Base-by-base conservation (phyloP, 2,888 invertebrate genomes). In the Brachynemurus nebulosus region DNA sequence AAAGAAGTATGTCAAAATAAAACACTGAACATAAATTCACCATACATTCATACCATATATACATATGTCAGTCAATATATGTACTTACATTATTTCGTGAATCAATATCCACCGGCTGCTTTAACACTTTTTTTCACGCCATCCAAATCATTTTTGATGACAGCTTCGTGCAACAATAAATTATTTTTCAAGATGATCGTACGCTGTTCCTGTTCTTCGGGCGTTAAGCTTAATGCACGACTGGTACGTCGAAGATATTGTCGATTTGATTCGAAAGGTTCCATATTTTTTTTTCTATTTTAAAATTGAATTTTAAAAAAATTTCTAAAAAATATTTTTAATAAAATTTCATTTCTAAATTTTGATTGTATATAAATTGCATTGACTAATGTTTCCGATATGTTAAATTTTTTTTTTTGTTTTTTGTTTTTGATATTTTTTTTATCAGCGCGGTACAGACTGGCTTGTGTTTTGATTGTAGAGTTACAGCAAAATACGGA, bases 121-220 rank as follows among this genome's bases (percentile, higher is more conserved):
- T 69, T 44, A 81, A 65, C 8, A 80, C 75, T 56, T 72, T 74
- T n/a, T 39, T 71, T 64, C 14, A 80, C 80, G 0, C 74, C 72
- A 2, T 74, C 78, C 0, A 76, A 68, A 56, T 81, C 81, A 57
- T 80, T 80, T 61, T 80, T 81, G 59, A 81, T 80, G 23, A 80
- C 80, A 2, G 80, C 80, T 55, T 81, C 81, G 58, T 81, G 80
- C 1, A 81, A 68, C 2, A 80, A 67, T 35, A 80, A 64, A 57
- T 81, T 80, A 56, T 81, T 80, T 55, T 78, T 74, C 53, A 79
- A 73, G 33, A 75, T 70, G 1, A 72, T 60, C 1, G 70, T 65
- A 12, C 74, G 60, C 40, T 63, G 46, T 48, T 61, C 62, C 44
- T 63, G 48, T 54, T 64, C 64, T 51, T 63, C 64, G 0, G 64